Base-by-base conservation (phyloP, 2,113 vertebrate genomes). In the Choloepus hoffmanni region DNA sequence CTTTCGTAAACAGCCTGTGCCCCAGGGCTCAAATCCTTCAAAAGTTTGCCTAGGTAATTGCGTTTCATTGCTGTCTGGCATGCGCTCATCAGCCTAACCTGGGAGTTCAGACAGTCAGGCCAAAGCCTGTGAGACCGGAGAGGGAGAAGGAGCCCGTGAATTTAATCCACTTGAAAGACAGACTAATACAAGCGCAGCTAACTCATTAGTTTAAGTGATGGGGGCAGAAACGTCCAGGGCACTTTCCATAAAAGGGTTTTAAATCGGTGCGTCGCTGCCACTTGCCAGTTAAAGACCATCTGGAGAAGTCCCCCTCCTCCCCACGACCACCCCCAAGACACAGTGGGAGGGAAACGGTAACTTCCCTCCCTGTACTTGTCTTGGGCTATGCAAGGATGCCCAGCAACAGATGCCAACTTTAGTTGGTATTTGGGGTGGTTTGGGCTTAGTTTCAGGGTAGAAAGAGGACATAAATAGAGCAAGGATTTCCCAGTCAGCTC, bases 11-110 rank as follows among this genome's bases (percentile, higher is more conserved):
- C 98, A 98, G 96, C 96, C 62, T 97, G 94, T 90, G 98, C 98
- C 97, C 8, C 95, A 48, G 98, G 98, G 98, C 95, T 83, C 95
- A 53, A 96, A 98, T 98, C 98, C 97, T 98, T 98, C 97, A 97
- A 97, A 89, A 97, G 95, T 97, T 98, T 97, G 94, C 98, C 97
- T 93, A 82, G 97, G 94, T 97, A 98, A 98, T 98, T 98, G 98
- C 97, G 82, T 98, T 96, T 96, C 96, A 67, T 72, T 97, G 97
- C 97, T 94, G 98, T 97, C 97, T 96, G 62, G 96, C 89, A 93
- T 92, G 97, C 92, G 95, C 40, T 92, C 96, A 83, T 94, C 94
- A 53, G 96, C 95, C 98, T 95, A 95, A 95, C 97, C 98, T 97
- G 85, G 96, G 94, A 87, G 48, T 89, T 97, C 65, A 96, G 97